These are phyloP conservation scores for Neomicropteryx cornuta DNA, from an alignment of 1,140 invertebrate genomes.

Conservation along the genomic window DNA sequence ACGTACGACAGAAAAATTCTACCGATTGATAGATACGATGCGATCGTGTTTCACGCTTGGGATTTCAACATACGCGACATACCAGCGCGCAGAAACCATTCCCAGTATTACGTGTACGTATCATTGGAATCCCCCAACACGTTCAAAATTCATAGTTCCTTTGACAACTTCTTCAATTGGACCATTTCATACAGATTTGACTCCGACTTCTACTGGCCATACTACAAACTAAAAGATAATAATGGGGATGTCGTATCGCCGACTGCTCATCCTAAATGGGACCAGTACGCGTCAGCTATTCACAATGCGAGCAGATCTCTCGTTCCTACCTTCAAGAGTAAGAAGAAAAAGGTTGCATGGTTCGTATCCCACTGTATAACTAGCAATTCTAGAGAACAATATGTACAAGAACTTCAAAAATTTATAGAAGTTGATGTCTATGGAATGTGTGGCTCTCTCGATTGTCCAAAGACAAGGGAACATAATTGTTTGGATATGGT, in stretches of 20 bases:
- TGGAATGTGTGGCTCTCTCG: conserved; percentile 45
- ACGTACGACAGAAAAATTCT: too few relatives aligned
- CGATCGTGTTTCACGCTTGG: too few relatives aligned
- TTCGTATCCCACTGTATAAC: conserved; percentile 53
- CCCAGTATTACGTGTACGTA: conserved; percentile 28
- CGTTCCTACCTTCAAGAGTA: conserved; percentile 8
- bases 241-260: conserved; percentile 23
- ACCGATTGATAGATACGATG: too few relatives aligned
- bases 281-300: not conserved
- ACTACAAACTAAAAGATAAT: conserved; percentile 23
- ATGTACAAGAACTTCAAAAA: conserved; percentile 41
- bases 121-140: conserved; percentile 28
- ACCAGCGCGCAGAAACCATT: conserved; percentile 16
- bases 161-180: conserved; percentile 46
- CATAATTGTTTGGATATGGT: conserved; percentile 32
- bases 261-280: not conserved
- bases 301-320: not conserved
- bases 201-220: conserved; percentile 49
- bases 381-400: conserved; percentile 38
- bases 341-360: conserved; percentile 43
- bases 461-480: conserved; percentile 21
- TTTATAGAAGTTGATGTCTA: conserved; percentile 55
- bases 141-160: conserved; percentile 23
- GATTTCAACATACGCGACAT: too few relatives aligned
- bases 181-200: conserved; percentile 52